Conservation (phyloP, 2,888 invertebrate genomes). For the Archaeoteleia sp. region DNA sequence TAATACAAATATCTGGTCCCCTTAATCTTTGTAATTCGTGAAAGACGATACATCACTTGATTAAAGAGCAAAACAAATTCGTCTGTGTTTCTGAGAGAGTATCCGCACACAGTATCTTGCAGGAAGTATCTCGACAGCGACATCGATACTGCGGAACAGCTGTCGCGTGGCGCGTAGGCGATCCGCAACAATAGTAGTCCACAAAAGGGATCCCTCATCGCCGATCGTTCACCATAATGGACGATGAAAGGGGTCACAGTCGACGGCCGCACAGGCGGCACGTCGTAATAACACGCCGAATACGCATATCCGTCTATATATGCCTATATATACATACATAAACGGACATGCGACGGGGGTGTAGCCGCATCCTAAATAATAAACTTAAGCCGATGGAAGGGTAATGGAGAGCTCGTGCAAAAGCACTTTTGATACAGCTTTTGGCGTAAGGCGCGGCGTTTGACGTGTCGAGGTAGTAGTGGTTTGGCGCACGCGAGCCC, state of each 20-base stretch:
- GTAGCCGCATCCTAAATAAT: slow-evolving; percentile 47
- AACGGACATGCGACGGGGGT: slow-evolving; percentile 41
- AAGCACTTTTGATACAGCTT: slow-evolving; percentile 39
- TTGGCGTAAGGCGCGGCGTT: slow-evolving; percentile 28
- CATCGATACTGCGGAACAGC: slow-evolving; percentile 68
- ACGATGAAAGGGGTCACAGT: slow-evolving; percentile 60
- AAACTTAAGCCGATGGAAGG: slow-evolving; percentile 41
- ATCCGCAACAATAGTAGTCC: slow-evolving; percentile 65
- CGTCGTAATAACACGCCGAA: slow-evolving; percentile 31
- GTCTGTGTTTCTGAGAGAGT: background rate
- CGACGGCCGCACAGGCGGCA: slow-evolving; percentile 22
- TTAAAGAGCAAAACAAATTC: background rate
- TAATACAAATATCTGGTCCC: too few relatives aligned
- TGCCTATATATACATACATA: slow-evolving; percentile 16
- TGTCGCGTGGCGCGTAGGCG: slow-evolving; percentile 65
- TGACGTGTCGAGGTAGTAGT: slow-evolving; percentile 30
- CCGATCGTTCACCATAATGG: slow-evolving; percentile 59
- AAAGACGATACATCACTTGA: too few relatives aligned
- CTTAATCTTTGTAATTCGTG: too few relatives aligned
- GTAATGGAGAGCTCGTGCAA: slow-evolving; percentile 24
- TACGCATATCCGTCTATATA: slow-evolving; percentile 39
- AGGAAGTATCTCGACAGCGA: slow-evolving; percentile 57
- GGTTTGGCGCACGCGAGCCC: slow-evolving; percentile 48
- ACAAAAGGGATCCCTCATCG: slow-evolving; percentile 60
- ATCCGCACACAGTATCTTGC: slow-evolving; percentile 36